Conservation (phyloP, 1,140 invertebrate genomes). For the Chironomus tepperi region DNA sequence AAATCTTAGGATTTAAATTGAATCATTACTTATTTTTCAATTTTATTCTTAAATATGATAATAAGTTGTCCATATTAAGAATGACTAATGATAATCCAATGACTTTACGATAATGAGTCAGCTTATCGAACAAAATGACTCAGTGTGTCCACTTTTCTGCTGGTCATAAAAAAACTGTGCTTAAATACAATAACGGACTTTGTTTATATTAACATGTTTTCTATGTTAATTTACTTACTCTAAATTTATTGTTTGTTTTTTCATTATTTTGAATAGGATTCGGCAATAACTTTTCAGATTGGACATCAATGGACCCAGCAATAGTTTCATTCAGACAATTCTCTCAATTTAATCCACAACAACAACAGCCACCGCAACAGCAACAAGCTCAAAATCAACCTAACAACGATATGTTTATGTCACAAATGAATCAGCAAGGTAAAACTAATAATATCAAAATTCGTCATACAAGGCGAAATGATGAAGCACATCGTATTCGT, state of each 20-base stretch:
- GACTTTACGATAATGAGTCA: too few species aligned
- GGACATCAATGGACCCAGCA: conserved; percentile 38
- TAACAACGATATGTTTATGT: conserved; percentile 33
- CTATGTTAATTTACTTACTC: neutral
- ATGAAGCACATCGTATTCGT: neutral
- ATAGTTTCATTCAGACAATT: conserved; percentile 39
- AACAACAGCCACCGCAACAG: conserved; percentile 29
- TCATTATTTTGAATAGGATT: conserved; percentile 29
- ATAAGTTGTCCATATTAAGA: too few species aligned
- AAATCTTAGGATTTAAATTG: too few species aligned
- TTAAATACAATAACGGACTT: conserved; percentile 29
- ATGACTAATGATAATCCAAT: too few species aligned
- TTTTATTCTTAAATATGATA: too few species aligned
- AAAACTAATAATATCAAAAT: conserved; percentile 26
- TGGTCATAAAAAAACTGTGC: conserved; percentile 27
- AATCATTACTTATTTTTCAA: too few species aligned
- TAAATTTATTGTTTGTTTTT: neutral
- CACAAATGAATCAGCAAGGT: conserved; percentile 36
- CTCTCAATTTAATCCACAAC: conserved; percentile 34
- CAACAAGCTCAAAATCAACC: conserved; percentile 10
- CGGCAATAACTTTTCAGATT: conserved; percentile 33
- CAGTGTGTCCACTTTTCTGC: neutral
- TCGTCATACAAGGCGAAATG: neutral
- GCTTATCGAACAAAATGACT: too few species aligned
- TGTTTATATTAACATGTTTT: neutral